Percentiles rank a stretch among this genome's conserved stretches.
phyloP scores from a whole-genome alignment of 2,797 vertebrate genomes.

The Sebastes diaconus region DNA sequence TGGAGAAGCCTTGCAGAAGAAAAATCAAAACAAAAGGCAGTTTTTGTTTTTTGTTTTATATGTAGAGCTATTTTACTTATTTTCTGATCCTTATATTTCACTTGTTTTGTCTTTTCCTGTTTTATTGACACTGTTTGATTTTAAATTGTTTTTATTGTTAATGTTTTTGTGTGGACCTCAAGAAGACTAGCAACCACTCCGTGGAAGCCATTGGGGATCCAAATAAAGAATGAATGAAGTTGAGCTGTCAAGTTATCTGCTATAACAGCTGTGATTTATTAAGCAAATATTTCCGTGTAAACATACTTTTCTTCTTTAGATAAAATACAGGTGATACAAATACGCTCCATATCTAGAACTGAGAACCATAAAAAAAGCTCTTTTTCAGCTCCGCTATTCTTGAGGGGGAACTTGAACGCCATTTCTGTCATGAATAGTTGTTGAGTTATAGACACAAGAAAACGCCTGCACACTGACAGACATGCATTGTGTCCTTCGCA shows the following conservation, averaged over 20 bases:
- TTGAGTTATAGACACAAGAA: neutral
- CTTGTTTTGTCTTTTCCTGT: too few relatives aligned
- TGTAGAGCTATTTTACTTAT: too few relatives aligned
- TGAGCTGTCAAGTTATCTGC: neutral
- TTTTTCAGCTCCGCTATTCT: neutral
- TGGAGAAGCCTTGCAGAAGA: constrained; percentile 50
- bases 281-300: neutral
- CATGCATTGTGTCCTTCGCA: neutral
- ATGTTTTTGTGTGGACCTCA: too few relatives aligned
- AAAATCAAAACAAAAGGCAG: neutral
- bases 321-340: neutral
- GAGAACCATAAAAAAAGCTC: neutral
- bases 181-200: too few relatives aligned
- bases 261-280: neutral
- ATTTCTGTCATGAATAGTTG: neutral
- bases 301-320: neutral
- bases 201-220: too few relatives aligned
- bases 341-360: neutral
- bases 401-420: neutral
- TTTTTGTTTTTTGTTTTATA: too few relatives aligned
- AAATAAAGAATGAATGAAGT: too few relatives aligned
- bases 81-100: too few relatives aligned
- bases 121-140: too few relatives aligned
- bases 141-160: too few relatives aligned
- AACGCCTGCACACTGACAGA: neutral